Percentiles rank a stretch among this genome's conserved stretches.
Conservation (phyloP, 2,888 invertebrate species). For the Mechanitis mazaeus region DNA sequence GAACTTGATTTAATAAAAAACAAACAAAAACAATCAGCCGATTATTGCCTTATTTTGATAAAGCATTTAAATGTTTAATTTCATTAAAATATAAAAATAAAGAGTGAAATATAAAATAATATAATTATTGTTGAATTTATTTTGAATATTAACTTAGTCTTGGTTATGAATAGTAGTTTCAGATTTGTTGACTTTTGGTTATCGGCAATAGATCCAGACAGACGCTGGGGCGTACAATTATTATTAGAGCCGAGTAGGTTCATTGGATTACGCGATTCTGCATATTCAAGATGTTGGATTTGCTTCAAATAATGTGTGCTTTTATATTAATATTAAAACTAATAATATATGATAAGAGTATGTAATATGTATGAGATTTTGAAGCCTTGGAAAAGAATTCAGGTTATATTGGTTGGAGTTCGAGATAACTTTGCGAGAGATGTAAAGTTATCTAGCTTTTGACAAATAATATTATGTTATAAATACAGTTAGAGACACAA, state of each 20-base stretch:
- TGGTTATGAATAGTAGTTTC: neutral
- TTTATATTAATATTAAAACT: neutral
- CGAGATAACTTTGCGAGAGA: too few relatives aligned
- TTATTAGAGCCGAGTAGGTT: slow-evolving; percentile 14
- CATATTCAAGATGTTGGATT: slow-evolving; percentile 6
- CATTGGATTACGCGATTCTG: slow-evolving; percentile 14
- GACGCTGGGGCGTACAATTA: slow-evolving; percentile 11
- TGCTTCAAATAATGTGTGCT: neutral
- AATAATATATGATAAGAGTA: neutral
- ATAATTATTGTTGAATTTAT: too few relatives aligned
- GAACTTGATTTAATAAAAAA: neutral
- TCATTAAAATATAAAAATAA: too few relatives aligned
- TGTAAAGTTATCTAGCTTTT: too few relatives aligned
- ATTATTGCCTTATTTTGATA: too few relatives aligned
- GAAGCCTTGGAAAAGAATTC: neutral
- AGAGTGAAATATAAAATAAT: too few relatives aligned
- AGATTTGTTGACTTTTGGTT: neutral
- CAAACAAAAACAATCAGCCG: too few relatives aligned
- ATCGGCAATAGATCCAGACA: neutral
- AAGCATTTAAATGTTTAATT: too few relatives aligned
- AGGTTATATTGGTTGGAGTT: too few relatives aligned
- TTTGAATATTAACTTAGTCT: neutral
- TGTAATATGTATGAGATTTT: neutral
- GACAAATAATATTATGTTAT: too few relatives aligned
- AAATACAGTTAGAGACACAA: too few relatives aligned